These are phyloP conservation scores for Trididemnum miniatum DNA, from an alignment of 23 tunicate genomes.

Conservation along the genomic window DNA sequence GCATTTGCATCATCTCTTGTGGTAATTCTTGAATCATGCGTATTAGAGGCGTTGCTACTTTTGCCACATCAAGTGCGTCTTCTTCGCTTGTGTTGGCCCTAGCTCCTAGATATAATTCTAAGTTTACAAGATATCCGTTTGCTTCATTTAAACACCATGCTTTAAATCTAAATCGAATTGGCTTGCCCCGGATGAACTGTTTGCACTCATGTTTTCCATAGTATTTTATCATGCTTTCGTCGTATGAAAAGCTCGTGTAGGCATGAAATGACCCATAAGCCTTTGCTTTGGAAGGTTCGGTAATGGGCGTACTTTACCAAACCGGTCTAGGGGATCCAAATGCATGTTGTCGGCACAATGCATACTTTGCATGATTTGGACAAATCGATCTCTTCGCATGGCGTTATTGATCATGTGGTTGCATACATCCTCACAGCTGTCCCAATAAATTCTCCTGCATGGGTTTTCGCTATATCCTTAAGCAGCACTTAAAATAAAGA, in stretches of 20 bases:
- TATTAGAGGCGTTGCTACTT: neutral
- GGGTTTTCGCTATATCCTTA: no score
- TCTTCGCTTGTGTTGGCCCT: neutral
- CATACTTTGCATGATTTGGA: conserved; percentile 8
- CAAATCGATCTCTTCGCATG: conserved; percentile 11
- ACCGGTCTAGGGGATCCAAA: neutral
- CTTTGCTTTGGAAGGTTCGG: neutral
- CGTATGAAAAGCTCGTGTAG: neutral
- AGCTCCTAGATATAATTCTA: conserved; percentile 5
- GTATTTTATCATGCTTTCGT: conserved; percentile 13
- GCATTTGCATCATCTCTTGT: neutral
- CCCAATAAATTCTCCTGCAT: no score
- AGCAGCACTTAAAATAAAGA: no score
- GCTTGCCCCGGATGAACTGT: conserved; percentile 9
- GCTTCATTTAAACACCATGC: conserved; percentile 3
- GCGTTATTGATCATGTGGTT: neutral
- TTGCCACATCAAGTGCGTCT: neutral
- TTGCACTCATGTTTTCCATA: conserved; percentile 22
- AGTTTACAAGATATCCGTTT: conserved; percentile 12
- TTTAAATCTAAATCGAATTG: conserved; percentile 13
- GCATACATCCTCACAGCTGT: no score
- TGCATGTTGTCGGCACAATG: conserved; percentile 9
- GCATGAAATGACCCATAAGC: neutral
- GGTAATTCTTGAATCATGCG: conserved; percentile 12
- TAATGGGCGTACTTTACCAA: neutral